Base-by-base conservation (phyloP, 2,888 invertebrate species). In the Agonum fuliginosum region DNA sequence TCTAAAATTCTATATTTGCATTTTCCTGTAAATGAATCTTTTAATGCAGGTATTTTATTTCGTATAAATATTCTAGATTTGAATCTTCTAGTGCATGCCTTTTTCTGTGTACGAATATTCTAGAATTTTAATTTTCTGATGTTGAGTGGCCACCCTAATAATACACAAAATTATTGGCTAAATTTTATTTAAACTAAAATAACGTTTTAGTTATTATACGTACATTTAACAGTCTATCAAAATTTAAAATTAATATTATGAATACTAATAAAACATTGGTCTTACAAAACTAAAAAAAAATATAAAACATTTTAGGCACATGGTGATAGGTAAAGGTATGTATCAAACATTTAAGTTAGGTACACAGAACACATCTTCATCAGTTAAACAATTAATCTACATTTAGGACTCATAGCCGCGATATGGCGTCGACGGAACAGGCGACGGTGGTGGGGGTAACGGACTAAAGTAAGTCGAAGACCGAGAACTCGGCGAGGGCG, bases 391-490 rank as follows among this genome's bases (percentile, higher is more conserved):
- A 62, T 27, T 22, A 54, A 10, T 30, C 27, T 30, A 62, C 58
- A 62, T 62, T 20, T 80, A 85, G 43, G 85, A 85, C 79, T 86
- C 85, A 78, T 87, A 90, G 19, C 89, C 88, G 27, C 88, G 86
- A 80, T 74, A 65, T 14, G 88, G 87, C 46, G 88, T 88, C 34
- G 89, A 88, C 80, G 91, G 93, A 62, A 91, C 93, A 14, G 96
- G 96, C 46, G 96, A 95, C 22, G 96, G 96, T 5, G 97, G 96
- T 6, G 97, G 97, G 34, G 94, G 94, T 79, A 92, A 86, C 1
- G 93, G 96, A 86, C 93, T 93, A 82, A 93, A 94, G 84, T 93
- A 95, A n/a, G 93, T 92, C 34, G 93, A 92, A 19, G 94, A 93
- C 79, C 94, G 90, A 3, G 94, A 94, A 79, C 93, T 93, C 0